Base-by-base conservation (phyloP, 1,140 invertebrate species). In the Holotrichia oblita region DNA sequence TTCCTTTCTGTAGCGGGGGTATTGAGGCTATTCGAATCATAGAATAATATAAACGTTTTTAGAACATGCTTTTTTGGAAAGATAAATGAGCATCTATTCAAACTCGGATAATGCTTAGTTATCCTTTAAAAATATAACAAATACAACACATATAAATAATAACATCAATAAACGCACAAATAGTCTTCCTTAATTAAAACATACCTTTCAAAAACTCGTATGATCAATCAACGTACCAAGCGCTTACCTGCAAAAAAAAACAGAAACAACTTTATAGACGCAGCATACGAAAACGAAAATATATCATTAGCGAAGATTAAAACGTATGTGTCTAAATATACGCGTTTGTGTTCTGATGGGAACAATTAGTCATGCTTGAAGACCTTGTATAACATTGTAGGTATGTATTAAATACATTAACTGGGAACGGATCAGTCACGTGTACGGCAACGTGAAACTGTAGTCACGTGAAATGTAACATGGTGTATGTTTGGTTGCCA, bases 401-500 rank as follows among this genome's bases (percentile, higher is more conserved):
- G 48, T 55, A 27, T 34, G 22, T 34, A 69, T 69, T 69, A 22
- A 14, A 69, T 69, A 69, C 20, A 27, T 69, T 22, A 69, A 69
- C 61, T 22, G 22, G 22, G 61, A 34, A 69, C 22, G 27, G 61
- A 8, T 24, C 14, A 41, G 73, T 74, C 73, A 74, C 73, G 73
- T 44, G 73, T 44, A 40, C 40, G 40, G 14, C 40, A 74, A 74
- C 40, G 73, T 74, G 73, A 20, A n/a, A 20, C 6, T 34, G 73
- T 24, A 44, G 40, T 74, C 73, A 74, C 73, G 73, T 74, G 73
- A 74, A 74, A 17, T 22, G 73, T n/a, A 41, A 17, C 73, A 41
- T 74, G 73, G 34, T 17, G 73, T 74, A 74, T 17, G 40, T 74
- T 74, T 6, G 73, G 73, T 74, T 41, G 73, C 73, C 73, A 74